phyloP scores from a whole-genome alignment of 2,888 invertebrate species.

The Dendrolimus houi region DNA sequence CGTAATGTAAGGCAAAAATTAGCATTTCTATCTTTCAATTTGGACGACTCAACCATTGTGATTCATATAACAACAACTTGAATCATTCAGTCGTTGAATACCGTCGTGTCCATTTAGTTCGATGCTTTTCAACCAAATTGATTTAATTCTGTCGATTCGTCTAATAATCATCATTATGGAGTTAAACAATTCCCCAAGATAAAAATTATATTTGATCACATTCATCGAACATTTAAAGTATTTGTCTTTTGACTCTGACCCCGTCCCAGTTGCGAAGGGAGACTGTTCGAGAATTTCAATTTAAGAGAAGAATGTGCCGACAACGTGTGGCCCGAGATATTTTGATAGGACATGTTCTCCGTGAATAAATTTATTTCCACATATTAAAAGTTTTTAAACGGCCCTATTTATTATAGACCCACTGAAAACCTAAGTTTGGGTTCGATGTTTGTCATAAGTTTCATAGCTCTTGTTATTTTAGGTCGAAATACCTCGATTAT shows the following conservation, averaged over 20 bases:
- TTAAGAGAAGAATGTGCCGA: conserved; percentile 77
- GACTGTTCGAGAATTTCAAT: conserved; percentile 76
- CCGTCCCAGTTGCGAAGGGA: conserved; percentile 60
- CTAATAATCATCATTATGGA: no score
- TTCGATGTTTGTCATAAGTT: no score
- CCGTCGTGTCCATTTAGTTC: no score
- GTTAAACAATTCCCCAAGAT: conserved; percentile 4
- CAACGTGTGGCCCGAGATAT: conserved; percentile 76
- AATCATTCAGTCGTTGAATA: no score
- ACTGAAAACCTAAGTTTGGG: neutral
- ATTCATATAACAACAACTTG: no score
- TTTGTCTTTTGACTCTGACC: conserved; percentile 72
- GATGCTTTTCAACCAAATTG: no score
- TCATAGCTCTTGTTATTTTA: no score
- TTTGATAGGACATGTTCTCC: conserved; percentile 76
- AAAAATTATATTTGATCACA: conserved; percentile 60
- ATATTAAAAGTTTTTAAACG: conserved; percentile 70
- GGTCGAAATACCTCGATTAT: no score
- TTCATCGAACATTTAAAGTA: conserved; percentile 71
- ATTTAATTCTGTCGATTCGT: no score
- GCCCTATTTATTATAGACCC: conserved; percentile 47
- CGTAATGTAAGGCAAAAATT: no score
- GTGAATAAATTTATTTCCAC: conserved; percentile 73
- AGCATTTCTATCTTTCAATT: no score
- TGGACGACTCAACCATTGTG: no score